Base-by-base conservation (phyloP, 2,888 invertebrate species). In the Tuberolachnus salignus region DNA sequence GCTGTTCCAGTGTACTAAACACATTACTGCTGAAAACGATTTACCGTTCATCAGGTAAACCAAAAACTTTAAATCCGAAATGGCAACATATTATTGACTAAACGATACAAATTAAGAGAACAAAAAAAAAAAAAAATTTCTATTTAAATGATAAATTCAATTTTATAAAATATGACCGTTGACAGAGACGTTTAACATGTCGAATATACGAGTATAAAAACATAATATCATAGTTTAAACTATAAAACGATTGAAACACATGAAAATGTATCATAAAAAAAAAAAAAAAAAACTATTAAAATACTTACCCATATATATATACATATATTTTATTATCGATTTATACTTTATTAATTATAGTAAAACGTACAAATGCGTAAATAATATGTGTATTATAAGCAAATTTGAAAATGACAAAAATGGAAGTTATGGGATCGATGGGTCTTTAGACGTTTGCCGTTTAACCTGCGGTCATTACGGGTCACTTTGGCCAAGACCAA, bases 401-500 rank as follows among this genome's bases (percentile, higher is more conserved):
- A 55, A 71, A 49, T 53, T 66, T 46, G 57, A 70, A 26, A 53
- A 69, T 26, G 42, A 59, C 23, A 72, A 13, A n/a, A 78, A 71
- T 0, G 75, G 70, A 19, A 73, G n/a, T 11, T 21, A 55, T 4
- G 59, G 34, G 8, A 14, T 80, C 16, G 53, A 72, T 46, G 57
- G 55, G 44, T 89, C 89, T 74, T 84, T 91, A 82, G 88, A 89
- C 81, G 86, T 89, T 57, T 92, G 92, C 83, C 87, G 91, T 23
- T 86, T 92, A 9, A 89, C 90, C 0, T 92, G 92, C 82, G 92
- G 91, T 0, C 85, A 88, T 51, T 90, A 89, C 83, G 91, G 92
- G 0, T 88, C 89, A 0, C 86, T 92, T 19, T 92, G 92, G 92
- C 92, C 92, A 0, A 86, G 87, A 83, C 92, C 92, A 0, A 89